These are phyloP conservation scores for Cacoxenus indagator DNA, from an alignment of 2,888 invertebrate species.

Conservation along the genomic window DNA sequence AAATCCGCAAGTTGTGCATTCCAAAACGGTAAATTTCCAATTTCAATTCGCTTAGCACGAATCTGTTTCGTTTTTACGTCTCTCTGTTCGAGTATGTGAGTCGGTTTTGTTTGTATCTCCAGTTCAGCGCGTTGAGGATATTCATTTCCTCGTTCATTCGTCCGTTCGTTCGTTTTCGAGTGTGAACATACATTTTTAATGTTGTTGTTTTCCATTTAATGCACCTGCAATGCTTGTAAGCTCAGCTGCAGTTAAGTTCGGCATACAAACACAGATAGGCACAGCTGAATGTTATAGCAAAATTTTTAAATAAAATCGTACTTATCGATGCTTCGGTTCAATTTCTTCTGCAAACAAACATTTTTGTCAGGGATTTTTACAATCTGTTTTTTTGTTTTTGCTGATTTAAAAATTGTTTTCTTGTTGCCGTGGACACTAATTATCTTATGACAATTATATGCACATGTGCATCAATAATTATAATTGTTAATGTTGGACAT, in stretches of 20 bases:
- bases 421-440: not conserved
- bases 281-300: conserved; percentile 35
- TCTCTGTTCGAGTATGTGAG: no score
- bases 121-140: conserved; percentile 11
- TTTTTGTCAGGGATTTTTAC: not conserved
- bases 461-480: not conserved
- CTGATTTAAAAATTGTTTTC: conserved; percentile 18
- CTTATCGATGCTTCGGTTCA: conserved; percentile 29
- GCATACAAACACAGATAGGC: conserved; percentile 27
- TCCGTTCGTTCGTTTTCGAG: not conserved
- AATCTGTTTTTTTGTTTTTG: not conserved
- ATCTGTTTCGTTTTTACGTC: no score
- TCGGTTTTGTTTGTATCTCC: conserved; percentile 12
- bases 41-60: conserved; percentile 9
- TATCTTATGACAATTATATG: conserved; percentile 1
- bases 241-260: conserved; percentile 19
- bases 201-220: conserved; percentile 15
- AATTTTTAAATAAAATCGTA: conserved; percentile 54
- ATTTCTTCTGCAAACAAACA: conserved; percentile 36
- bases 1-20: conserved; percentile 26
- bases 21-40: conserved; percentile 54
- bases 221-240: conserved; percentile 19
- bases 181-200: conserved; percentile 13
- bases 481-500: not conserved
- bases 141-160: conserved; percentile 3